Conservation (phyloP, 2,888 invertebrate genomes). For the Philhelius pedissequus region DNA sequence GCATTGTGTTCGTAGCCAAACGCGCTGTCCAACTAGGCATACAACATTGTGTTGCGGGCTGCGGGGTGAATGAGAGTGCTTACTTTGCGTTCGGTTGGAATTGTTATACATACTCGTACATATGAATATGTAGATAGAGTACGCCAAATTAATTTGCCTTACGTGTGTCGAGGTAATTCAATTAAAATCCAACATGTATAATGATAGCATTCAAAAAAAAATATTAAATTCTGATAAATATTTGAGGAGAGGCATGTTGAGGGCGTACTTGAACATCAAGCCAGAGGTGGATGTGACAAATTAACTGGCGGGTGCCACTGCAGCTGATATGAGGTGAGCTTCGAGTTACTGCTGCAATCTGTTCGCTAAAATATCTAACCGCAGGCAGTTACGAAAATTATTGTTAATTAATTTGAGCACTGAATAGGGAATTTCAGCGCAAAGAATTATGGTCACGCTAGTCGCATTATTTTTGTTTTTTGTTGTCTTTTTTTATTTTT, state of each 20-base stretch:
- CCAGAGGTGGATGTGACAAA: conserved; percentile 35
- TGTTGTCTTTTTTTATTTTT: background rate
- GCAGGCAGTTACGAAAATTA: conserved; percentile 51
- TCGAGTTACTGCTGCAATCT: conserved; percentile 53
- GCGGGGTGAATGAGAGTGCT: conserved; percentile 26
- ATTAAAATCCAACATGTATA: conserved; percentile 53
- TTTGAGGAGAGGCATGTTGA: background rate
- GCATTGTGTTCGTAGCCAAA: background rate
- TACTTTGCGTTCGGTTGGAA: conserved; percentile 40
- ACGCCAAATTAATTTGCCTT: conserved; percentile 65
- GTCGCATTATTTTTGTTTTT: background rate
- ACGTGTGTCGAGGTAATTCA: conserved; percentile 64
- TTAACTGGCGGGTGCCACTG: conserved; percentile 32
- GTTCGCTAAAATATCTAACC: conserved; percentile 55
- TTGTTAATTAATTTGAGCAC: conserved; percentile 56
- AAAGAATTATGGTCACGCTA: conserved; percentile 17
- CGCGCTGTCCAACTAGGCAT: conserved; percentile 10
- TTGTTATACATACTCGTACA: too few species aligned
- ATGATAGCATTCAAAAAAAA: conserved; percentile 15
- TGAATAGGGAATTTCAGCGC: conserved; percentile 34
- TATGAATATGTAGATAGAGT: too few species aligned
- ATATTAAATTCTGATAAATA: conserved; percentile 32
- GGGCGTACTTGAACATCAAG: background rate
- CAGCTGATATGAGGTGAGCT: background rate
- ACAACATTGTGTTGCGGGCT: background rate